Conservation (phyloP, 2,888 invertebrate genomes). For the Quadriops clusia region DNA sequence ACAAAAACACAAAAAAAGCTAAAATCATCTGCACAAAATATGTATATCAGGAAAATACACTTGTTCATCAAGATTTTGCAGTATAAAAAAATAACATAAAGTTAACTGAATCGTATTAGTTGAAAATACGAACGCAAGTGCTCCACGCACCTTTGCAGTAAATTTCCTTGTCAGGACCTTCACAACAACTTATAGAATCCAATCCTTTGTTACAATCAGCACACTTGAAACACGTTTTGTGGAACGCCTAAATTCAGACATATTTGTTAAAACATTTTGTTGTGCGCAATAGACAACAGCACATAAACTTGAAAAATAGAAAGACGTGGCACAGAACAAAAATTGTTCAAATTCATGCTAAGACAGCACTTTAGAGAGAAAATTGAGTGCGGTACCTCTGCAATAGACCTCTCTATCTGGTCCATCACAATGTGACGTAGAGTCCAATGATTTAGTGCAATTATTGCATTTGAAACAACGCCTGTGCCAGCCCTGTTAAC, state of each 20-base stretch:
- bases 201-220: constrained; percentile 74
- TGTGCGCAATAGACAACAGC: constrained; percentile 3
- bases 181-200: constrained; percentile 85
- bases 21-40: too few species aligned
- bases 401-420: constrained; percentile 87
- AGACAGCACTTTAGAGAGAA: constrained; percentile 5
- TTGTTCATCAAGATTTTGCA: too few species aligned
- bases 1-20: too few species aligned
- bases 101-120: too few species aligned
- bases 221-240: constrained; percentile 91
- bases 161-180: constrained; percentile 90
- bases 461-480: constrained; percentile 80
- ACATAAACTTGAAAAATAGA: constrained; percentile 2
- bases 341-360: constrained; percentile 2
- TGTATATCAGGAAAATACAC: too few species aligned
- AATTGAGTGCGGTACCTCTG: constrained; percentile 54
- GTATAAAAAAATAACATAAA: too few species aligned
- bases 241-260: constrained; percentile 61
- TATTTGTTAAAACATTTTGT: constrained; percentile 9
- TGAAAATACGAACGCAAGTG: constrained; percentile 22
- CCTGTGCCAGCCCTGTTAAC: constrained; percentile 70
- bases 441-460: constrained; percentile 77
- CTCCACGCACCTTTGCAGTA: constrained; percentile 81
- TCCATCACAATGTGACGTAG: constrained; percentile 83
- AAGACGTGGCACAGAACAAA: constrained; percentile 5